These are phyloP conservation scores for Eulimnadia texana DNA, from an alignment of 1,140 invertebrate genomes.

Conservation along the genomic window DNA sequence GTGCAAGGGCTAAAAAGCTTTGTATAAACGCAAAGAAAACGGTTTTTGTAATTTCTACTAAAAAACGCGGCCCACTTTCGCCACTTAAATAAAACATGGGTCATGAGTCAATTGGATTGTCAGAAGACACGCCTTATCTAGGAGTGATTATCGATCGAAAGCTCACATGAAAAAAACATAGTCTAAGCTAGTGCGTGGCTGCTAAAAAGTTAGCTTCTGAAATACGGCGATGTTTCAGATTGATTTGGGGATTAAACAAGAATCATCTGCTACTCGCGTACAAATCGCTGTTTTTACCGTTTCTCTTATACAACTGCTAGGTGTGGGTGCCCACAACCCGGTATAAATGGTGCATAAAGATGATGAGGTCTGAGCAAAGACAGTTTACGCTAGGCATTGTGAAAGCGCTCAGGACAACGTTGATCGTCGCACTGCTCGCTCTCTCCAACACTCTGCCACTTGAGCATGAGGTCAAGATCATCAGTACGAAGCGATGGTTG, in stretches of 20 bases:
- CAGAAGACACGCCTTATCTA: neutral
- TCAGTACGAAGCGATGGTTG: neutral
- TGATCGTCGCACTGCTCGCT: neutral
- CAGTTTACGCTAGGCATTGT: neutral
- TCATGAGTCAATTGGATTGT: neutral
- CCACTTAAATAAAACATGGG: neutral
- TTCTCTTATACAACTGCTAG: neutral
- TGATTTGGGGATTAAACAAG: neutral
- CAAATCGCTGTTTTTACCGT: neutral
- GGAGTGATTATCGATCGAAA: neutral
- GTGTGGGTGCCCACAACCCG: neutral
- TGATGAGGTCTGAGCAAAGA: neutral
- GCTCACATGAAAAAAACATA: neutral
- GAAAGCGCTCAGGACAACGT: neutral
- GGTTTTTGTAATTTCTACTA: neutral
- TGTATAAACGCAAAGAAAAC: slow-evolving; percentile 2
- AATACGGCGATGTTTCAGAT: neutral
- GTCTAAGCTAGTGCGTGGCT: neutral
- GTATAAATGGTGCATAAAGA: neutral
- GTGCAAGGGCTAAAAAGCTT: neutral
- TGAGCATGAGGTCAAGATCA: neutral
- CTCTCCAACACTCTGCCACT: neutral
- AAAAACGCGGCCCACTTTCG: neutral
- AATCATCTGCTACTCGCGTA: neutral
- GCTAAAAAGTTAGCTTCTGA: neutral